phyloP scores from a whole-genome alignment of 2,888 invertebrate genomes.

The Serrognathus titanus region DNA sequence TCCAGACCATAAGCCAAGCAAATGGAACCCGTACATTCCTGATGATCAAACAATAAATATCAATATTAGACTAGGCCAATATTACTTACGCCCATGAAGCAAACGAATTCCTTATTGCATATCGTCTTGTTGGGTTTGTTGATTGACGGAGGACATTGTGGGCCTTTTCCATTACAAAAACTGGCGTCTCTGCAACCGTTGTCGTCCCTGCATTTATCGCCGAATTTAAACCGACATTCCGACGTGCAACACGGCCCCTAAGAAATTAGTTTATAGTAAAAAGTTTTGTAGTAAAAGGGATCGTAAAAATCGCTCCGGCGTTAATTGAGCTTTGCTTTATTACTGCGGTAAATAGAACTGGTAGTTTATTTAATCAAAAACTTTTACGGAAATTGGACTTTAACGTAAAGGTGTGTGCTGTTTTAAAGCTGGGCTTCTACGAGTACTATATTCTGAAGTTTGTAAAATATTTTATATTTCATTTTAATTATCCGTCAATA shows the following conservation, averaged over 20 bases:
- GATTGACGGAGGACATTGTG: constrained; percentile 87
- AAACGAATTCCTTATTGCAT: constrained; percentile 96
- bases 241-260: constrained; percentile 94
- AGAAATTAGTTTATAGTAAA: constrained; percentile 35
- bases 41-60: constrained; percentile 39
- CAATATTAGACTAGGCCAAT: background rate
- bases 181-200: constrained; percentile 92
- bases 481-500: too few relatives aligned
- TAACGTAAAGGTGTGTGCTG: too few relatives aligned
- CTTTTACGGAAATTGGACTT: too few relatives aligned
- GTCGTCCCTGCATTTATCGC: constrained; percentile 86
- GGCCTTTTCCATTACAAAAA: constrained; percentile 84
- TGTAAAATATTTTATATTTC: too few relatives aligned
- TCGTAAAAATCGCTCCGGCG: too few relatives aligned
- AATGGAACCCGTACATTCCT: constrained; percentile 97
- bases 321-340: too few relatives aligned
- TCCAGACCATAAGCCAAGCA: constrained; percentile 94
- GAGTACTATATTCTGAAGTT: too few relatives aligned
- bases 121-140: constrained; percentile 93
- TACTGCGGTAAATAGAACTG: too few relatives aligned
- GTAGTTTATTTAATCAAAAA: too few relatives aligned
- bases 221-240: constrained; percentile 79
- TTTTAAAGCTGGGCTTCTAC: too few relatives aligned
- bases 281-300: background rate
- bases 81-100: constrained; percentile 86